Conservation (phyloP, 2,113 vertebrate species). For the Ptilorrhoa leucosticta region DNA sequence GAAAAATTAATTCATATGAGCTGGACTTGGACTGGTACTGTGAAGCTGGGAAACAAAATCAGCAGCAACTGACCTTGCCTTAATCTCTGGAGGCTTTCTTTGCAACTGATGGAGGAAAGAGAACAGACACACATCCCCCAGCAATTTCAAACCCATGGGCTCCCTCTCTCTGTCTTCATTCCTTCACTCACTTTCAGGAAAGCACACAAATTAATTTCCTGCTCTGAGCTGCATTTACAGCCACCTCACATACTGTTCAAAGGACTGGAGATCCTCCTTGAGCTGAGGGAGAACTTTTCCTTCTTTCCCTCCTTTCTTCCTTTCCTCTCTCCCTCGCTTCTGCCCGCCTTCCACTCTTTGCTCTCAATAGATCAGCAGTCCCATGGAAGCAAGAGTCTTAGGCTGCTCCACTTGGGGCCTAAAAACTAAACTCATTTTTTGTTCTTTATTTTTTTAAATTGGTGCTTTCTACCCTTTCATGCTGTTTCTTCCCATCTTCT, state of each 20-base stretch:
- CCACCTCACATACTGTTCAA: not conserved
- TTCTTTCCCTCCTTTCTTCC: not conserved
- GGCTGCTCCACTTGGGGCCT: not conserved
- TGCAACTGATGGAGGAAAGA: not conserved
- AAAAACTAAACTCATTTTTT: rapidly evolving
- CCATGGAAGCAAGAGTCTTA: not conserved
- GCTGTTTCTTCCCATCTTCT: not conserved
- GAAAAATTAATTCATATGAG: not conserved
- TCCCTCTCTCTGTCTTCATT: not conserved
- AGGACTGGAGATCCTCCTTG: not conserved
- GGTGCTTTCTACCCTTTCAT: not conserved
- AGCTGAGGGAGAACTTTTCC: not conserved
- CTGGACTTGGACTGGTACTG: not conserved
- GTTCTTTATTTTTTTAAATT: not conserved
- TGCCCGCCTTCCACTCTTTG: not conserved
- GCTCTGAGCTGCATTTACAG: not conserved
- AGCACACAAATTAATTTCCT: not conserved
- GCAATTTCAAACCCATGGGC: not conserved
- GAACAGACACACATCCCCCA: rapidly evolving
- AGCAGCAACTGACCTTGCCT: not conserved
- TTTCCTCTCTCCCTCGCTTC: not conserved
- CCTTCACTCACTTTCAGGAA: not conserved
- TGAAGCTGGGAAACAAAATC: not conserved
- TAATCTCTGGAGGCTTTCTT: not conserved
- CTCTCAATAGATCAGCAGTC: not conserved